Evolutionary conservation across 2,797 vertebrate genomes (phyloP).

Genomic region (Eulemur rubriventer): DNA sequence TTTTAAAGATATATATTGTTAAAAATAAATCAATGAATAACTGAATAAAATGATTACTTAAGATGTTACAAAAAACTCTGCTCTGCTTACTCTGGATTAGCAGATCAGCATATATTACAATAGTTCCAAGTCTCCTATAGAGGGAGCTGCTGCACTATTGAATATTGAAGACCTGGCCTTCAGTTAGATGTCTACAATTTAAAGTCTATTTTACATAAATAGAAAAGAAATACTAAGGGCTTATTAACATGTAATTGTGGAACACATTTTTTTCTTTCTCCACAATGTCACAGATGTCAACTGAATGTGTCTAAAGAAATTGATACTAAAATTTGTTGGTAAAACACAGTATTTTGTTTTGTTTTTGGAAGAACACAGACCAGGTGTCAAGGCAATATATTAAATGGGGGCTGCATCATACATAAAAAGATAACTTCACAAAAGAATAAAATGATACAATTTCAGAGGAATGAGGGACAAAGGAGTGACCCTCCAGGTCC

Average conservation of each 20-base stretch:
- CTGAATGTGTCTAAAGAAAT: constrained; percentile 57
- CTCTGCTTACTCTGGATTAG: constrained; percentile 11
- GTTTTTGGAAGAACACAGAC: constrained; percentile 44
- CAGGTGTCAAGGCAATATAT: constrained; percentile 22
- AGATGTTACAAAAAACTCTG: neutral
- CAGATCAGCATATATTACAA: neutral
- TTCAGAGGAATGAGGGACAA: neutral
- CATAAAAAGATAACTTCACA: neutral
- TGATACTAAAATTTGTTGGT: constrained; percentile 61
- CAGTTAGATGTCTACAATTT: constrained; percentile 24
- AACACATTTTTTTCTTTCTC: constrained; percentile 51
- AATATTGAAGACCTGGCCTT: constrained; percentile 25
- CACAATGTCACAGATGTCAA: constrained; percentile 63
- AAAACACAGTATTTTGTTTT: constrained; percentile 55
- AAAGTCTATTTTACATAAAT: constrained; percentile 60
- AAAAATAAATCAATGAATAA: neutral
- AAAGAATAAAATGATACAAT: constrained; percentile 32
- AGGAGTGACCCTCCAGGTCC: neutral
- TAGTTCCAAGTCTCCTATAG: constrained; percentile 59
- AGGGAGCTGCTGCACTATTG: constrained; percentile 63
- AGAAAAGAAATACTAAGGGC: constrained; percentile 61
- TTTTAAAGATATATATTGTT: neutral
- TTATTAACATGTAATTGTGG: constrained; percentile 70
- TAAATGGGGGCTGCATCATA: neutral
- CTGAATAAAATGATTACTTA: constrained; percentile 37